phyloP scores from a whole-genome alignment of 2,888 invertebrate genomes.

The Metalampra italica region DNA sequence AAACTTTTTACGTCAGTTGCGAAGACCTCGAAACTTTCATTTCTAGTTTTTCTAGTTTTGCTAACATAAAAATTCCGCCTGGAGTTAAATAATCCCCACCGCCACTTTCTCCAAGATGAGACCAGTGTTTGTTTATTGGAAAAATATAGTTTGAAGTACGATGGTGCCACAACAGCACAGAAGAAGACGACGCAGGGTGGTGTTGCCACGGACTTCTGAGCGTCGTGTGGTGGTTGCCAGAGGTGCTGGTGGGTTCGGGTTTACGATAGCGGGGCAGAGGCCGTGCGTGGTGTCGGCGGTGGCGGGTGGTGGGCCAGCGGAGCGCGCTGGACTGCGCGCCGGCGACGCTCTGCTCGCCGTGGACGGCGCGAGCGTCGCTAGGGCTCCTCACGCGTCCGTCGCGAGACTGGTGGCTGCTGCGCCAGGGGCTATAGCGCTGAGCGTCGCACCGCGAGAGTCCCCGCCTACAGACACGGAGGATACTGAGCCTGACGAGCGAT shows the following conservation, averaged over 20 bases:
- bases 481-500: constrained; percentile 67
- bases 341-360: constrained; percentile 96
- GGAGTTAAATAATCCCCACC: neutral
- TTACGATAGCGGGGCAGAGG: constrained; percentile 97
- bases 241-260: constrained; percentile 96
- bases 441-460: constrained; percentile 83
- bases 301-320: constrained; percentile 91
- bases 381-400: constrained; percentile 95
- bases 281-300: constrained; percentile 97
- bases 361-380: constrained; percentile 94
- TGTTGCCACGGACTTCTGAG: constrained; percentile 76
- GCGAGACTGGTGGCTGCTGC: constrained; percentile 94
- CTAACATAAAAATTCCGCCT: constrained; percentile 15
- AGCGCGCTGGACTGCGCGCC: constrained; percentile 91
- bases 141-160: neutral
- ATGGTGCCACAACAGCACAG: constrained; percentile 74
- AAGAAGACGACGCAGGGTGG: constrained; percentile 62
- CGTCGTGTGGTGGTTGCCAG: constrained; percentile 91
- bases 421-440: constrained; percentile 88
- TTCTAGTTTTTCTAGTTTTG: constrained; percentile 68
- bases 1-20: constrained; percentile 69
- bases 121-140: neutral
- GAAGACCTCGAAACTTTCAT: constrained; percentile 63
- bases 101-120: neutral
- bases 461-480: constrained; percentile 70